Evolutionary conservation across 2,113 vertebrate species (phyloP).

Genomic region (Panthera uncia): DNA sequence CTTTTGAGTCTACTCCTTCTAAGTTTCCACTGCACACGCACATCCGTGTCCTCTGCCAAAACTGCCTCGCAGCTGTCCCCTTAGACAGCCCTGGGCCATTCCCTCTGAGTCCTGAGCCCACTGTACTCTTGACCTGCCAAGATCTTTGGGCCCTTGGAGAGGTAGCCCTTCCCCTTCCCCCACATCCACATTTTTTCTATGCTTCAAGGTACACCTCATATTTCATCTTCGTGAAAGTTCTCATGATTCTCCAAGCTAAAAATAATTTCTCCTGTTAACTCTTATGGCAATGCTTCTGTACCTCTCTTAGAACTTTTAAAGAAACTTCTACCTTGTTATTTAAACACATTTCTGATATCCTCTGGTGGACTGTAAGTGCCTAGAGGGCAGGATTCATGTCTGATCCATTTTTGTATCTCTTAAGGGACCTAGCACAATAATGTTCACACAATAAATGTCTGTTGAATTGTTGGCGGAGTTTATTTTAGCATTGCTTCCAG

Average conservation of each 20-base stretch:
- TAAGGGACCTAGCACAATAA: conserved; percentile 16
- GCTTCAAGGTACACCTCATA: background rate
- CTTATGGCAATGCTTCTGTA: conserved; percentile 13
- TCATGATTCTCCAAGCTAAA: background rate
- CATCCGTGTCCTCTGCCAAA: too few species aligned
- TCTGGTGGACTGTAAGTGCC: conserved; percentile 47
- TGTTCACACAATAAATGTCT: conserved; percentile 64
- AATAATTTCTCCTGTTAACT: background rate
- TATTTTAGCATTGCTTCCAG: conserved; percentile 48
- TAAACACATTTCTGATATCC: conserved; percentile 37
- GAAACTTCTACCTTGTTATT: conserved; percentile 25
- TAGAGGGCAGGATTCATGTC: conserved; percentile 44
- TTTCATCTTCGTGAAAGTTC: background rate
- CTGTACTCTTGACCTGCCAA: background rate
- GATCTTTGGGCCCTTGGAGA: background rate
- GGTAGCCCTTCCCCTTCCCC: background rate
- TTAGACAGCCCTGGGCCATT: background rate
- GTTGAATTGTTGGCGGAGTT: conserved; percentile 56
- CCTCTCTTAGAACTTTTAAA: background rate
- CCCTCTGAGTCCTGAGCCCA: background rate
- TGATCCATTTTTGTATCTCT: conserved; percentile 61
- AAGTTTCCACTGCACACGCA: background rate
- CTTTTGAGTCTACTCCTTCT: background rate
- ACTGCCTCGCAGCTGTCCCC: background rate
- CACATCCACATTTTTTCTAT: background rate